Evolutionary conservation across 1,140 invertebrate species (phyloP).

Genomic region (Chrysopa pallens): DNA sequence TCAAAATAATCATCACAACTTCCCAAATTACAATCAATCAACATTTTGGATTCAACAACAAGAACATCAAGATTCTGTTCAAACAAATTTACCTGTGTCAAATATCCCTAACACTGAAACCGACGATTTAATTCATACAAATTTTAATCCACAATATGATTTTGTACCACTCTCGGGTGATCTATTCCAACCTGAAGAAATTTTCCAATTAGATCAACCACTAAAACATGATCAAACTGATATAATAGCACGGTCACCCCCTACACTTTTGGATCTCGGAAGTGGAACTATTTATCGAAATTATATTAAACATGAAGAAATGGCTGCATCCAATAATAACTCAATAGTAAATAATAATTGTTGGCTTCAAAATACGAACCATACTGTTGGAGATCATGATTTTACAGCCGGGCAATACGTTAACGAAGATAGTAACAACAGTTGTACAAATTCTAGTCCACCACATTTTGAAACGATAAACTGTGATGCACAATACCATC

Average conservation of each 20-base stretch:
- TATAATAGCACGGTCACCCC: slow-evolving; percentile 37
- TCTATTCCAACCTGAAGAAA: slow-evolving; percentile 59
- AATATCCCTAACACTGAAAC: slow-evolving; percentile 1
- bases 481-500: not conserved
- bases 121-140: not conserved
- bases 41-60: slow-evolving; percentile 17
- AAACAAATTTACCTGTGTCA: slow-evolving; percentile 5
- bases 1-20: slow-evolving; percentile 12
- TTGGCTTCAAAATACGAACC: not conserved
- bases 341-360: slow-evolving; percentile 8
- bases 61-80: slow-evolving; percentile 12
- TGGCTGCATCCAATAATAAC: slow-evolving; percentile 10
- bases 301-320: slow-evolving; percentile 12
- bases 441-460: not conserved
- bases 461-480: not conserved
- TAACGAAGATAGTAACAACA: not conserved
- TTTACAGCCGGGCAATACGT: too few relatives aligned
- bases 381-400: too few relatives aligned
- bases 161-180: slow-evolving; percentile 37
- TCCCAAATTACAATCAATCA: slow-evolving; percentile 9
- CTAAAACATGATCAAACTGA: slow-evolving; percentile 35
- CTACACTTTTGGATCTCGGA: slow-evolving; percentile 48
- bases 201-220: slow-evolving; percentile 57
- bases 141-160: slow-evolving; percentile 17
- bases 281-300: slow-evolving; percentile 40